Conservation (phyloP, 2,113 vertebrate species). For the Ceratotherium simum region DNA sequence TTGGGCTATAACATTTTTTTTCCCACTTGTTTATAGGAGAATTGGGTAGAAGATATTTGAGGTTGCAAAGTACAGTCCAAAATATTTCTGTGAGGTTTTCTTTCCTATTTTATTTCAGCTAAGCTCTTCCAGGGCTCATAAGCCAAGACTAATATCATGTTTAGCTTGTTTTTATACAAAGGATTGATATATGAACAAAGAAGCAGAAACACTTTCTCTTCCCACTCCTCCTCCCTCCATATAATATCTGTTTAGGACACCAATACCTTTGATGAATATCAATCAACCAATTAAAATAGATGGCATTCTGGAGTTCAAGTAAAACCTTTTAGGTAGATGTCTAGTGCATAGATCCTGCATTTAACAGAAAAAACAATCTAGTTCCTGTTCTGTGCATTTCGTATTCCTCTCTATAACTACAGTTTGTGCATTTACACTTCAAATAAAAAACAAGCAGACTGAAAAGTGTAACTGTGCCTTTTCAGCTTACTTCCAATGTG, state of each 20-base stretch:
- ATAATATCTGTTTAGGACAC: neutral
- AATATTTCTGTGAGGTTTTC: neutral
- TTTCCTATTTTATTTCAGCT: slow-evolving; percentile 31
- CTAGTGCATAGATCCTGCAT: neutral
- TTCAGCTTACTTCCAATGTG: slow-evolving; percentile 83
- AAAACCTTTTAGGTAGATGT: neutral
- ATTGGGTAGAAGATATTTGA: neutral
- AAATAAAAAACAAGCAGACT: slow-evolving; percentile 86
- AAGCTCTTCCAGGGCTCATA: neutral
- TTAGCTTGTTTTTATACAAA: slow-evolving; percentile 24
- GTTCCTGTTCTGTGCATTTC: slow-evolving; percentile 73
- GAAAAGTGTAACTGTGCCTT: slow-evolving; percentile 84
- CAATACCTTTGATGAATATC: neutral
- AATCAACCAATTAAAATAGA: slow-evolving; percentile 36
- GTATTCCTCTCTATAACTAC: slow-evolving; percentile 74
- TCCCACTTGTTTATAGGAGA: neutral
- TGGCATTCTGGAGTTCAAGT: neutral
- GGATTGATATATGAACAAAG: neutral
- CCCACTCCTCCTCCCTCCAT: neutral
- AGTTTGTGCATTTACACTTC: slow-evolving; percentile 85
- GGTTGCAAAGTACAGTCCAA: neutral
- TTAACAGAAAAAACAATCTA: slow-evolving; percentile 51
- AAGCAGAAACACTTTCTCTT: neutral
- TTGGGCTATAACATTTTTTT: neutral
- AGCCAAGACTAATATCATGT: neutral